Percentiles rank a stretch among this genome's conserved stretches.
phyloP scores from a whole-genome alignment of 2,797 vertebrate genomes.

The Brachymystax lenok region DNA sequence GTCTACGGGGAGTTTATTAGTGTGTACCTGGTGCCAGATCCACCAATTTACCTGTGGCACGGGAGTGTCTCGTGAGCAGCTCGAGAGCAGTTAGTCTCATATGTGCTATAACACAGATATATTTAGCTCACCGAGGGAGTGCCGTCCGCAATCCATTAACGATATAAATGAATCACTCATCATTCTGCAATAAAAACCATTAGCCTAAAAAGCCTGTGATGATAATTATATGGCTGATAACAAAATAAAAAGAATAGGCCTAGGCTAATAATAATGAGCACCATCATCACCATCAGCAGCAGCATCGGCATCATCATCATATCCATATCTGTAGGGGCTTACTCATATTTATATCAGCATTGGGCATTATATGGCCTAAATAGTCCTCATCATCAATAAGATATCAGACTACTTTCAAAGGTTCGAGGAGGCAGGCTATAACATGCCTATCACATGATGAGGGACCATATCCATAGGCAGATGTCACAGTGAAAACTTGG shows the following conservation, averaged over 20 bases:
- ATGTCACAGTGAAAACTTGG: neutral
- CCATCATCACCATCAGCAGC: neutral
- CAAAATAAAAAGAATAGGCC: neutral
- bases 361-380: neutral
- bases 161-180: neutral
- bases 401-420: neutral
- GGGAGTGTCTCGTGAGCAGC: conserved; percentile 19
- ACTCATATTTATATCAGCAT: neutral
- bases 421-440: neutral
- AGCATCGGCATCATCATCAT: neutral
- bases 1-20: conserved; percentile 67
- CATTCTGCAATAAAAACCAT: neutral
- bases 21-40: conserved; percentile 54
- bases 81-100: conserved; percentile 39
- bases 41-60: conserved; percentile 47
- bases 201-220: neutral
- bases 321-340: neutral
- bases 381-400: neutral
- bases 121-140: conserved; percentile 52
- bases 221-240: neutral
- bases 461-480: neutral
- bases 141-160: conserved; percentile 29
- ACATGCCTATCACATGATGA: neutral
- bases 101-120: conserved; percentile 44
- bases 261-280: neutral